phyloP scores from a whole-genome alignment of 2,888 invertebrate genomes.

The Nymphalis c-album region DNA sequence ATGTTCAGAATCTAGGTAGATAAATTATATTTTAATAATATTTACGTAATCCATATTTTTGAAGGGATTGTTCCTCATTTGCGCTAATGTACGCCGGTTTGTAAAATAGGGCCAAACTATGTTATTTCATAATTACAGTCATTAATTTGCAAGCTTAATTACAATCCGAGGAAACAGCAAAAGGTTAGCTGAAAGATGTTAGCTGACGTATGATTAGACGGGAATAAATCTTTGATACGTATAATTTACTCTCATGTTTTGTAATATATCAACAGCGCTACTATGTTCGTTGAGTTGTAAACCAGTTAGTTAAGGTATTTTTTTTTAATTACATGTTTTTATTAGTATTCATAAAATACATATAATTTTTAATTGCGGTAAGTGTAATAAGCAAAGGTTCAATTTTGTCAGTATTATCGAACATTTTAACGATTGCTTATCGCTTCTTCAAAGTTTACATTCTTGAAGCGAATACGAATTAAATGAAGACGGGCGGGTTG shows the following conservation, averaged over 20 bases:
- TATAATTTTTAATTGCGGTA: not conserved
- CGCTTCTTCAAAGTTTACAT: not conserved
- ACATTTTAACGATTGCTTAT: not conserved
- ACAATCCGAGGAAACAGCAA: slow-evolving; percentile 3
- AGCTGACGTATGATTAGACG: slow-evolving; percentile 7
- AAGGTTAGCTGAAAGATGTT: slow-evolving; percentile 14
- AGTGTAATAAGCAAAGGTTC: not conserved
- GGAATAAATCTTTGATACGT: slow-evolving; percentile 4
- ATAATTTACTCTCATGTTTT: slow-evolving; percentile 7
- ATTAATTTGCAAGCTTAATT: slow-evolving; percentile 22
- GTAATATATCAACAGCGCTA: not conserved
- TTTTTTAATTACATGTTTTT: not conserved
- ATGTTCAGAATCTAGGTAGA: not conserved
- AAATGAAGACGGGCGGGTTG: not conserved
- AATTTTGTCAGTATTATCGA: not conserved
- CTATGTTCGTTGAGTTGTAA: not conserved
- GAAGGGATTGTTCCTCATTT: not conserved
- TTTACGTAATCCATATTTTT: not conserved
- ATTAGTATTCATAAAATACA: not conserved
- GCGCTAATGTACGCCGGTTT: not conserved
- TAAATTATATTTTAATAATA: not conserved
- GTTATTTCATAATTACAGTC: slow-evolving; percentile 22
- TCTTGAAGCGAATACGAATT: not conserved
- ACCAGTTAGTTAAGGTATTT: not conserved
- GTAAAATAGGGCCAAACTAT: slow-evolving; percentile 17